Evolutionary conservation across 2,113 vertebrate genomes (phyloP).

Genomic region (Hiodon alosoides): DNA sequence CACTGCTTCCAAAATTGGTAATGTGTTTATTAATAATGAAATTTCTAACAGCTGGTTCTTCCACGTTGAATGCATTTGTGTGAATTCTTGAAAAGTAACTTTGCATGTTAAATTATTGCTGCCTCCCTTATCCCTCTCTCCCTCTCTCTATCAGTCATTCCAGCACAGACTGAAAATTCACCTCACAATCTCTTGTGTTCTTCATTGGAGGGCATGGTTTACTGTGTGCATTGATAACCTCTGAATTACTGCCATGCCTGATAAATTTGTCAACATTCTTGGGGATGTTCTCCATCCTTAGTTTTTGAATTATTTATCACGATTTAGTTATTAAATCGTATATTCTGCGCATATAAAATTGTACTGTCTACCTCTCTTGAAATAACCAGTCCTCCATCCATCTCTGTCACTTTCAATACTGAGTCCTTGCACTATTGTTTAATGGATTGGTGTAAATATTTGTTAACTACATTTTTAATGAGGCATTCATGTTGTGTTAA

Average conservation of each 20-base stretch:
- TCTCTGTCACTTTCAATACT: not conserved
- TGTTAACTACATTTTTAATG: not conserved
- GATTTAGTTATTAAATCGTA: not conserved
- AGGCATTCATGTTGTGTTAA: not conserved
- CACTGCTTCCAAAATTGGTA: conserved; percentile 33
- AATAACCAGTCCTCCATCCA: not conserved
- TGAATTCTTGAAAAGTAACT: conserved; percentile 29
- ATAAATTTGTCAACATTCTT: conserved; percentile 3
- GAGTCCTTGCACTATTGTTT: conserved; percentile 10
- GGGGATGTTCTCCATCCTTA: no score
- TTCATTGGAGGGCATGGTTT: not conserved
- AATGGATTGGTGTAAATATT: conserved; percentile 14
- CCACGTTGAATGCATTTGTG: conserved; percentile 37
- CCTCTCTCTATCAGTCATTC: conserved; percentile 16
- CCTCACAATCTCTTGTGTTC: not conserved
- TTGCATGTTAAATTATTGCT: conserved; percentile 45
- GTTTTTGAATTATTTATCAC: not conserved
- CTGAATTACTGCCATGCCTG: conserved; percentile 5
- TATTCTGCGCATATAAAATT: not conserved
- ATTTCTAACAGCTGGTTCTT: conserved; percentile 37
- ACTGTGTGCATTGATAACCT: conserved; percentile 9
- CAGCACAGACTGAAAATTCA: conserved; percentile 2
- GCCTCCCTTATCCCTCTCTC: conserved; percentile 1
- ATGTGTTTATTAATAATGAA: conserved; percentile 24
- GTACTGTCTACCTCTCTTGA: not conserved